These are phyloP conservation scores for Calliopsis andreniformis DNA, from an alignment of 1,140 invertebrate species.

Conservation along the genomic window DNA sequence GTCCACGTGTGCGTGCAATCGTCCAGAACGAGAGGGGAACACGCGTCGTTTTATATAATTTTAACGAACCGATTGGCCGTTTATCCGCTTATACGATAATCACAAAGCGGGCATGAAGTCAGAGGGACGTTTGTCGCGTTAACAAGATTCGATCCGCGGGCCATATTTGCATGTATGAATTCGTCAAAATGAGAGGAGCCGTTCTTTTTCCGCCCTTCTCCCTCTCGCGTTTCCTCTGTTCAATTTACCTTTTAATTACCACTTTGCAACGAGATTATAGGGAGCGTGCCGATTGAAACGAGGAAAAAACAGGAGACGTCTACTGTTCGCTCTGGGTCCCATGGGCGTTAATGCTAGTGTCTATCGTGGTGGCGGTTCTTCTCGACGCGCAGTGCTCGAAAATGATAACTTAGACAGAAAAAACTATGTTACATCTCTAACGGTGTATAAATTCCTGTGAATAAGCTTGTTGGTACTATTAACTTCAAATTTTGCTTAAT, in stretches of 20 bases:
- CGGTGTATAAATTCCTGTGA: no score
- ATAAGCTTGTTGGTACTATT: no score
- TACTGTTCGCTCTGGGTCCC: no score
- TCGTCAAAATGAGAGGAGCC: neutral
- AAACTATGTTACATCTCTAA: no score
- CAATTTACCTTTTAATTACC: neutral
- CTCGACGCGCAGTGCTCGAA: no score
- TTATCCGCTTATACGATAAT: constrained; percentile 29
- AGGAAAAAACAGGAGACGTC: neutral
- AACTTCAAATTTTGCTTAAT: no score
- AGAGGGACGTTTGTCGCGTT: constrained; percentile 15
- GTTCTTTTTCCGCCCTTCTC: neutral
- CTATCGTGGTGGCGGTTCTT: no score
- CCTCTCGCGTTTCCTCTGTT: neutral
- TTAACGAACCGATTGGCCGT: constrained; percentile 36
- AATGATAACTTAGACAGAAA: no score
- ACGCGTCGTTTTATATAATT: constrained; percentile 38
- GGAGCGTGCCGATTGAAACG: neutral
- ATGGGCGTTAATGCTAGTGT: no score
- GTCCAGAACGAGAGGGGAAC: neutral
- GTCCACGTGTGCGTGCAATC: neutral
- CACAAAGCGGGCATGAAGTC: constrained; percentile 14
- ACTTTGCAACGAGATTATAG: neutral
- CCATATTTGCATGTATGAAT: neutral
- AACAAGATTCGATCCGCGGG: neutral